phyloP scores from a whole-genome alignment of 2,888 invertebrate species.

The Athalia cordata region DNA sequence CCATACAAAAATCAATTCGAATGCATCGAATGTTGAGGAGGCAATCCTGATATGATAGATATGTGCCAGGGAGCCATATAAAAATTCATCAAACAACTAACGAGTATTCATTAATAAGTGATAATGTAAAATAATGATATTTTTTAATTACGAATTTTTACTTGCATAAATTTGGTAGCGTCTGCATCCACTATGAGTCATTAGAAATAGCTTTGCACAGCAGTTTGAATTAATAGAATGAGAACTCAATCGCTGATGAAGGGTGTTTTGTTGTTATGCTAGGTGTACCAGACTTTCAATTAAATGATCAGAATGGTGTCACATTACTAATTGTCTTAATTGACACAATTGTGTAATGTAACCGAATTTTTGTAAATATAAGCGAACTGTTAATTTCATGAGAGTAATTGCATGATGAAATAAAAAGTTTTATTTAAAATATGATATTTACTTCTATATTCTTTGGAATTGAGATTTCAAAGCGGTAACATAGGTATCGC shows the following conservation, averaged over 20 bases:
- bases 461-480: neutral
- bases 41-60: too few relatives aligned
- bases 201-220: too few relatives aligned
- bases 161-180: too few relatives aligned
- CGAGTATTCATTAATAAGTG: too few relatives aligned
- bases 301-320: neutral
- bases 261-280: too few relatives aligned
- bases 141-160: too few relatives aligned
- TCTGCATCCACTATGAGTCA: too few relatives aligned
- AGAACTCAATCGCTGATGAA: too few relatives aligned
- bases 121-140: too few relatives aligned
- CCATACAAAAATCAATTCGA: neutral
- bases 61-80: too few relatives aligned
- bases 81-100: too few relatives aligned
- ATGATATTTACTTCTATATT: neutral
- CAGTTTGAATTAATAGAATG: too few relatives aligned
- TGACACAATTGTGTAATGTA: neutral
- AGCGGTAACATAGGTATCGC: neutral
- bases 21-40: neutral
- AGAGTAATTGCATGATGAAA: constrained; percentile 1
- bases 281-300: neutral
- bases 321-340: neutral
- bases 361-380: constrained; percentile 13
- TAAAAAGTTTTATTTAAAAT: constrained; percentile 28
- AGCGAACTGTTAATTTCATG: neutral